Conservation (phyloP, 2,113 vertebrate species). For the Triplophysa siluroides region DNA sequence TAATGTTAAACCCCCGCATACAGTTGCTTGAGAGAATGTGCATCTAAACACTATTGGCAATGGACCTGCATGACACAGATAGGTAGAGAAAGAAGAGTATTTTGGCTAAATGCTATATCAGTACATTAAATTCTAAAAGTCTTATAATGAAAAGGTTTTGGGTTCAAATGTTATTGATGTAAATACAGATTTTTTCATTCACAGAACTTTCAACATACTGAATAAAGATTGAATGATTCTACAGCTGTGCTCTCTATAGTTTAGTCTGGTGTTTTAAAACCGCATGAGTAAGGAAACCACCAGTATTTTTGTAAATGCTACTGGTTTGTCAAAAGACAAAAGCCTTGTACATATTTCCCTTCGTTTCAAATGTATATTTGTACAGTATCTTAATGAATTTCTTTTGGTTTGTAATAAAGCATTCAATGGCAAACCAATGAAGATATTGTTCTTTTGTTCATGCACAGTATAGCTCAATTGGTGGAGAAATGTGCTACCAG, state of each 20-base stretch:
- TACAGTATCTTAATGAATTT: slow-evolving; percentile 61
- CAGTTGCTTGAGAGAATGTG: slow-evolving; percentile 48
- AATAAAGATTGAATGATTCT: slow-evolving; percentile 41
- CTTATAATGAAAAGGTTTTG: slow-evolving; percentile 32
- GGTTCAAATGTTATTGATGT: slow-evolving; percentile 52
- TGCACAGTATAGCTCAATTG: no score
- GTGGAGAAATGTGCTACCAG: no score
- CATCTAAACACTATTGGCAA: slow-evolving; percentile 44
- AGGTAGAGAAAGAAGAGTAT: slow-evolving; percentile 50
- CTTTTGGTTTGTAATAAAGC: slow-evolving; percentile 67
- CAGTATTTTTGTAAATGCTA: slow-evolving; percentile 9
- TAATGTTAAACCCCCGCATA: slow-evolving; percentile 46
- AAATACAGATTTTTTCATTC: slow-evolving; percentile 57
- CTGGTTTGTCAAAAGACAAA: slow-evolving; percentile 24
- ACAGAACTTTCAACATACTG: slow-evolving; percentile 19
- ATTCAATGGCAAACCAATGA: slow-evolving; percentile 49
- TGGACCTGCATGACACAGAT: slow-evolving; percentile 62
- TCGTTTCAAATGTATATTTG: slow-evolving; percentile 65
- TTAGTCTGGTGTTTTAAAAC: slow-evolving; percentile 10
- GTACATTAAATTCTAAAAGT: slow-evolving; percentile 46
- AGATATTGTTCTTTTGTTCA: not conserved
- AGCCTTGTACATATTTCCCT: slow-evolving; percentile 53
- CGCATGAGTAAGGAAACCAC: slow-evolving; percentile 28
- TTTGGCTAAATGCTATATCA: slow-evolving; percentile 57
- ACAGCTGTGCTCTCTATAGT: slow-evolving; percentile 14